Percentiles rank a stretch among this genome's conserved stretches.
Conservation (phyloP, 2,113 vertebrate species). For the Pagrus major region DNA sequence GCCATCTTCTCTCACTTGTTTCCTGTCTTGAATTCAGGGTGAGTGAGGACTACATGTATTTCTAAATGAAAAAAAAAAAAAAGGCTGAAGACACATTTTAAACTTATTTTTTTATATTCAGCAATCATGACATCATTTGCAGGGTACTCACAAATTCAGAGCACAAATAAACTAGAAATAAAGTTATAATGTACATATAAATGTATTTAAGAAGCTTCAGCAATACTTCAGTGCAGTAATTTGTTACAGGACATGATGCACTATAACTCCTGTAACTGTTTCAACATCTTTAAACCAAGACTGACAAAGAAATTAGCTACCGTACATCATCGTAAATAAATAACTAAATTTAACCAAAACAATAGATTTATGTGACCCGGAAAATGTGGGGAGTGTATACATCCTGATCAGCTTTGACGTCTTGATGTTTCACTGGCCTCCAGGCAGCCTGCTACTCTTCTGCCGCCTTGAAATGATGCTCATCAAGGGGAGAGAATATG, state of each 20-base stretch:
- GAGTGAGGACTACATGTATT: conserved; percentile 57
- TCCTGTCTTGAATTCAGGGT: conserved; percentile 80
- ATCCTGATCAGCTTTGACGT: background rate
- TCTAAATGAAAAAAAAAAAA: background rate
- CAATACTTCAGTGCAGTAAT: background rate
- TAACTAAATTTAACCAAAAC: background rate
- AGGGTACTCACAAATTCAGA: background rate
- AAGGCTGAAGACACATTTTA: background rate
- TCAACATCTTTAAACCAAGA: background rate
- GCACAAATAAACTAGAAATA: background rate
- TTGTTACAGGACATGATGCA: background rate
- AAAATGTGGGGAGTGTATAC: background rate
- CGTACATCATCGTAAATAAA: background rate
- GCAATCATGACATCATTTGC: background rate
- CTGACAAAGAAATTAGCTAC: background rate
- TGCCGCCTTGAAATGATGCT: conserved; percentile 89
- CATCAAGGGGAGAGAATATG: conserved; percentile 90
- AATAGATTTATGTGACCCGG: background rate
- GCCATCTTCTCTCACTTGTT: background rate
- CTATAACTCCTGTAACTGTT: background rate
- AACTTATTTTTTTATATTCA: conserved; percentile 15
- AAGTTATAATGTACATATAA: background rate
- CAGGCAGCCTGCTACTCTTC: conserved; percentile 4
- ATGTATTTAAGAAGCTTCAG: background rate
- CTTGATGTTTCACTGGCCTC: background rate